Evolutionary conservation across 2,797 vertebrate species (phyloP), one percentile per base, ranked within the genome.

Genomic region (Neostethus bicornis): DNA sequence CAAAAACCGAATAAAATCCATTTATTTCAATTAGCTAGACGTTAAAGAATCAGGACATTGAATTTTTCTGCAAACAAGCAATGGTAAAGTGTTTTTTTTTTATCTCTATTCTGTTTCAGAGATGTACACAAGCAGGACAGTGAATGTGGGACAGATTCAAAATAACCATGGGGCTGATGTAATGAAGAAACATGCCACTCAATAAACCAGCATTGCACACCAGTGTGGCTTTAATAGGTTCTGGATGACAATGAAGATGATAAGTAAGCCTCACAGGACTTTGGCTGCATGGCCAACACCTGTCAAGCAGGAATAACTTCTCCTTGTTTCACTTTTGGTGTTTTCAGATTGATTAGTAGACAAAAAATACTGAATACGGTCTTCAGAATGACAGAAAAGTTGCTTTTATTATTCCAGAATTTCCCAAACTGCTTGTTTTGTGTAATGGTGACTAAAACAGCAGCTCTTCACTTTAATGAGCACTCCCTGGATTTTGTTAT

Each of bases 401-500:
- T 49, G 29, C 4, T 47, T 37, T 49, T 6, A 25, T 45, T 51
- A 32, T n/a, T 45, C 13, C 23, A 44, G 49, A 45, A 35, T 2
- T 31, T 60, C 26, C 44, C 41, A 48, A 12, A 62, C 73, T 66
- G 59, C 43, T 79, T 70, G 62, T 50, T 70, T 67, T 45, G 13
- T 39, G 13, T 23, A 49, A 58, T 20, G 54, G 35, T 54, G 49
- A 53, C 44, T 62, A 69, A 80, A 80, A 73, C 70, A 73, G 65
- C 66, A 73, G 64, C 55, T 17, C 50, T 61, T 43, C 35, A 54
- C 56, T 34, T 26, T 2, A 35, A 53, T 57, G 44, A 55, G 10
- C 6, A 63, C 39, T 52, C 26, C 65, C 65, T 19, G 38, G 14
- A 38, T 19, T 54, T 62, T 53, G 56, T 55, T 29, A 57, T 66